These are phyloP conservation scores for Adelphocoris suturalis DNA, from an alignment of 2,888 invertebrate species.

Conservation along the genomic window DNA sequence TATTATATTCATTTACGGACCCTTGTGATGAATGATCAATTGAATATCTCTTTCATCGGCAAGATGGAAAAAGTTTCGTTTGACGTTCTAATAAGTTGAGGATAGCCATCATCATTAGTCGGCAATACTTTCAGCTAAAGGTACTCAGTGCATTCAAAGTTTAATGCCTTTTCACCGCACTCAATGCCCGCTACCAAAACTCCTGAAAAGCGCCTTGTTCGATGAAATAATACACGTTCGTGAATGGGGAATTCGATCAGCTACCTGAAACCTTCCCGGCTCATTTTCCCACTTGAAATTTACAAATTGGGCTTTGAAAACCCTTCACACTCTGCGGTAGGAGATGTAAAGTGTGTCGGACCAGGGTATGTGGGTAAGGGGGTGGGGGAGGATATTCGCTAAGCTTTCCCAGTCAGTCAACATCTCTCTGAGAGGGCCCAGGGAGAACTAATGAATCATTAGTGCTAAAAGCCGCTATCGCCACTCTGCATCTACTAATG, in stretches of 20 bases:
- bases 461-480: conserved; percentile 75
- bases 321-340: conserved; percentile 24
- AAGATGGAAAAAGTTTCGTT: too few relatives aligned
- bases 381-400: conserved; percentile 55
- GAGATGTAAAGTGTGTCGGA: conserved; percentile 43
- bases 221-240: conserved; percentile 17
- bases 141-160: too few relatives aligned
- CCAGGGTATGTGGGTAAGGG: background rate
- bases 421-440: conserved; percentile 65
- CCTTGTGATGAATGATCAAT: too few relatives aligned
- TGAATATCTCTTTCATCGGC: too few relatives aligned
- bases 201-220: background rate
- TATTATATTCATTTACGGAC: too few relatives aligned
- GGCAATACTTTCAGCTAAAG: too few relatives aligned
- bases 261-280: conserved; percentile 9
- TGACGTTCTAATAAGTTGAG: too few relatives aligned
- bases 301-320: conserved; percentile 68
- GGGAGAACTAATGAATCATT: conserved; percentile 73
- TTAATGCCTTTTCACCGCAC: too few relatives aligned
- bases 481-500: conserved; percentile 75
- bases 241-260: conserved; percentile 19
- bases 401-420: conserved; percentile 71
- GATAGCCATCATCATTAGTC: too few relatives aligned
- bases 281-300: conserved; percentile 61
- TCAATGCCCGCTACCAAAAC: background rate